A percentile compares a stretch with the other conserved stretches of the same genome.
Evolutionary conservation across 2,888 invertebrate species (phyloP).

Genomic region (Lepidochrysops patricia): DNA sequence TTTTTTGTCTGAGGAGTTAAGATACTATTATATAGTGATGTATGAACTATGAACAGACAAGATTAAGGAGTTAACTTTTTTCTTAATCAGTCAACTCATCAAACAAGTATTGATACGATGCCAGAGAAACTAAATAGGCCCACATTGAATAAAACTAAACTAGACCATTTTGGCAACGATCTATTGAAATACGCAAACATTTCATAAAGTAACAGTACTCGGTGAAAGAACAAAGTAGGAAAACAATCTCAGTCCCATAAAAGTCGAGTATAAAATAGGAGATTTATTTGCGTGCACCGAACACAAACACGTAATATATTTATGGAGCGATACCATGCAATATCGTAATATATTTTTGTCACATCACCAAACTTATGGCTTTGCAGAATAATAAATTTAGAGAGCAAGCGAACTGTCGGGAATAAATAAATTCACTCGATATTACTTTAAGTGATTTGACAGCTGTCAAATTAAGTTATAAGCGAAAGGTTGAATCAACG

Average conservation of each 20-base stretch:
- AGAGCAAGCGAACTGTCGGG: not conserved
- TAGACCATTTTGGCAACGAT: not conserved
- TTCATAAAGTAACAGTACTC: not conserved
- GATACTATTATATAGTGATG: not conserved
- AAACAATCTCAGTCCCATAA: not conserved
- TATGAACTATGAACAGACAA: not conserved
- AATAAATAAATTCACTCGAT: not conserved
- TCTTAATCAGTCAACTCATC: not conserved
- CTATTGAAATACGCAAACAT: not conserved
- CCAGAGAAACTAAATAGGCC: not conserved
- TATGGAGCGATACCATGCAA: not conserved
- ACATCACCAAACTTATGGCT: not conserved
- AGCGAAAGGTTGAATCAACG: conserved; percentile 9
- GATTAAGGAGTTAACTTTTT: not conserved
- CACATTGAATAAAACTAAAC: not conserved
- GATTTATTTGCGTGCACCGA: not conserved
- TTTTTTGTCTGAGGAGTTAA: too few species aligned
- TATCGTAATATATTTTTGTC: conserved; percentile 6
- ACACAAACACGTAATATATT: conserved; percentile 1
- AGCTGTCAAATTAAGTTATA: conserved; percentile 11
- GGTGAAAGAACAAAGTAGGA: not conserved
- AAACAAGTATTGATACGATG: not conserved
- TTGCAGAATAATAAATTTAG: conserved; percentile 3
- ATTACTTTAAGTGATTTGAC: conserved; percentile 5
- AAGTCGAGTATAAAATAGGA: conserved; percentile 1